Base-by-base conservation (phyloP, 2,888 invertebrate species). In the Nysson spinosus region DNA sequence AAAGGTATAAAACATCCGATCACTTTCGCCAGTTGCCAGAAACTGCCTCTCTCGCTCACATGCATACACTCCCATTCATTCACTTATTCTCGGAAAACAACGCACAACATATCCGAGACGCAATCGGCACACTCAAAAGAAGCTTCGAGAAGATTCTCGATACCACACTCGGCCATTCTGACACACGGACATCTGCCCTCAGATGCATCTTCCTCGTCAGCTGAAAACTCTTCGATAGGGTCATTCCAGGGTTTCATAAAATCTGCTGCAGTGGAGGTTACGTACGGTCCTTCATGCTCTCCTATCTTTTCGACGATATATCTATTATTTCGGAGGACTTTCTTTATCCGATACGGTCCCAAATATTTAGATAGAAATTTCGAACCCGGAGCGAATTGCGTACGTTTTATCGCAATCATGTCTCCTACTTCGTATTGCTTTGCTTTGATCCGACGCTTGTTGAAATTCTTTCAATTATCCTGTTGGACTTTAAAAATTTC, bases 341-440 rank as follows among this genome's bases (percentile, higher is more conserved):
- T 75, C 12, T 61, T 60, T 12, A 84, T 56, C 22, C 65, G 55
- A 51, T 85, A 84, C n/a, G 85, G 83, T 1, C 85, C 86, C n/a
- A 86, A 54, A 52, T 71, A 85, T 57, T 84, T 85, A 1, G 70
- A 43, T 11, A 69, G 58, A 2, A 87, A 39, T 58, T 87, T 87
- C 3, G 82, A 42, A 0, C 83, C 84, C 7, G 76, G 66, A 2
- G 81, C 83, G 60, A 81, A 82, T 49, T 86, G 83, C 0, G 84
- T 85, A 14, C 83, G 55, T 56, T 85, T 80, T 11, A 85, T 84
- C 1, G 83, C 83, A 0, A 85, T 82, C 16, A 78, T 20, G 32
- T 80, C 75, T n/a, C 66, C 73, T 12, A 57, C 51, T 26, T 63
- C 16, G 61, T 79, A 78, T 40, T 39, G 39, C 4, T n/a, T 47